Evolutionary conservation across 2,797 vertebrate genomes (phyloP), one percentile per base, ranked within the genome.

Genomic region (Chiroxiphia lanceolata): DNA sequence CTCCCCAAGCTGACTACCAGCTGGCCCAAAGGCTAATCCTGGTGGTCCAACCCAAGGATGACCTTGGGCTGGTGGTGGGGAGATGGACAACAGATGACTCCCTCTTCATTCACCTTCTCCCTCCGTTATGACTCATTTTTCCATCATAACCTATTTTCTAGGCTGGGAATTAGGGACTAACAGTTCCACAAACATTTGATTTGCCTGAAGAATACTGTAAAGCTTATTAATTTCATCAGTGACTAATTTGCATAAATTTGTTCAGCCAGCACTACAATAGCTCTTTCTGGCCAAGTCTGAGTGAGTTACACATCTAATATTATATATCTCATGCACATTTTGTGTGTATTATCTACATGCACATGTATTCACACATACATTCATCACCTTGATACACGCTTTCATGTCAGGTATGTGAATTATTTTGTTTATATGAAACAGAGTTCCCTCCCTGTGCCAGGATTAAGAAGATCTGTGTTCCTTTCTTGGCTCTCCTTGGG

Each of bases 351-450:
- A 78, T 36, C 60, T 85, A 44, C 1, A 0, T 78, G 64, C 53
- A 54, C 48, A 47, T 27, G 17, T 84, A 36, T 25, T 31, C 82
- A 80, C 42, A 10, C 71, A 89, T 64, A 71, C 75, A 83, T 89
- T 78, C 79, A 91, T 94, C 88, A 87, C 72, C 61, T 42, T 15
- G 16, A 85, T 89, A 76, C 68, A 83, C 71, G 75, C 82, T 94
- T 92, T 93, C 25, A 8, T 89, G 83, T 94, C 76, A 96, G 92
- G 92, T 95, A 95, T 94, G 90, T 0, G 87, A 96, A 94, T 85
- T 92, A 96, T 94, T 96, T 96, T 96, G 93, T 97, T 97, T 95
- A 86, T 89, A 69, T 92, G 92, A 90, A 95, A 90, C 83, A 81
- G 87, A 92, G 76, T 89, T 93, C 68, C 64, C 64, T 89, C 84